Evolutionary conservation across 2,113 vertebrate genomes (phyloP).

Genomic region (Plectropomus leopardus): DNA sequence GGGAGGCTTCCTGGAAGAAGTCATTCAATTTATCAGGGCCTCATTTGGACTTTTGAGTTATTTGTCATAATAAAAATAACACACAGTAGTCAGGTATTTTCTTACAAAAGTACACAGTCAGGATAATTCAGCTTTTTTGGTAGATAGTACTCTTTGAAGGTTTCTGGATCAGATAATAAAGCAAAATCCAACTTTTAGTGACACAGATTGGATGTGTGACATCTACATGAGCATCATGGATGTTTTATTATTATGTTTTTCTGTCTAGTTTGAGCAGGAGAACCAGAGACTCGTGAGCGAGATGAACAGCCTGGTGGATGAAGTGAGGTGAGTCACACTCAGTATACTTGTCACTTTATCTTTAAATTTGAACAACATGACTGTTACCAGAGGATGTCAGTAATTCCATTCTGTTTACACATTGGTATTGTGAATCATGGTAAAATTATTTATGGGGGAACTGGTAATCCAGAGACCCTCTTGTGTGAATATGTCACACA

Average conservation of each 20-base stretch:
- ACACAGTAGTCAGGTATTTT: background rate
- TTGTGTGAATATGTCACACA: slow-evolving; percentile 1
- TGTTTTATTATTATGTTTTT: slow-evolving; percentile 15
- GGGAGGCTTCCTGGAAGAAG: background rate
- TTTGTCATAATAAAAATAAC: background rate
- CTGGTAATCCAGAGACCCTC: background rate
- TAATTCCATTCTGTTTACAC: slow-evolving; percentile 3
- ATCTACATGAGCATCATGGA: background rate
- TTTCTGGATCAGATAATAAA: background rate
- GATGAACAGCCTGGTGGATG: slow-evolving; percentile 96
- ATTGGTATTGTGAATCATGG: background rate
- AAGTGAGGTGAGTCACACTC: slow-evolving; percentile 90
- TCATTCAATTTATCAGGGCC: no score
- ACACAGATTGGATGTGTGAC: background rate
- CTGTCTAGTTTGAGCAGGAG: slow-evolving; percentile 95
- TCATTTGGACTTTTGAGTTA: background rate
- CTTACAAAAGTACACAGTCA: background rate
- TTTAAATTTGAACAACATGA: background rate
- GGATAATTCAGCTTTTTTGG: background rate
- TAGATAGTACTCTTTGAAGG: background rate
- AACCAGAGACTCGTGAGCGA: slow-evolving; percentile 95
- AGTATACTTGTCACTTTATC: background rate
- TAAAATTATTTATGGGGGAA: background rate
- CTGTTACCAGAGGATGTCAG: background rate
- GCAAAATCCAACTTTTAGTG: background rate